Evolutionary conservation across 2,888 invertebrate species (phyloP).

Genomic region (Tortrix viridana): DNA sequence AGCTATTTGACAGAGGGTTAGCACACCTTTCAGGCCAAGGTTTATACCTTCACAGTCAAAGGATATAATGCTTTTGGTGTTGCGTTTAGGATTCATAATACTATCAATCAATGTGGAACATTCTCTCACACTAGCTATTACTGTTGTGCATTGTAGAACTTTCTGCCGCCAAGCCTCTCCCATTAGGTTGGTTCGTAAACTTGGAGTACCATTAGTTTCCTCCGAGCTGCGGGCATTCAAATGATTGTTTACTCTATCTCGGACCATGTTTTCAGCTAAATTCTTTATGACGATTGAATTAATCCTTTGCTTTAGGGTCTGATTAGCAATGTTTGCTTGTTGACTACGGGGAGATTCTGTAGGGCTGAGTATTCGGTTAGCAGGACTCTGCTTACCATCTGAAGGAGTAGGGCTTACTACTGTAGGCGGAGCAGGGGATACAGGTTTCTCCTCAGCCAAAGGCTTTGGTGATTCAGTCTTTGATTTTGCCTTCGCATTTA

Average conservation of each 20-base stretch:
- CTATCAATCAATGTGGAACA: slow-evolving; percentile 90
- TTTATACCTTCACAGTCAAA: slow-evolving; percentile 97
- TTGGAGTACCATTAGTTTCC: slow-evolving; percentile 73
- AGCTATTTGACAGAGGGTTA: slow-evolving; percentile 94
- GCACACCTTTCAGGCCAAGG: slow-evolving; percentile 93
- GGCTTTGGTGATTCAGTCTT: slow-evolving; percentile 82
- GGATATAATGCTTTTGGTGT: slow-evolving; percentile 87
- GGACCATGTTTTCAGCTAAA: slow-evolving; percentile 91
- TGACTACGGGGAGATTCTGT: slow-evolving; percentile 78
- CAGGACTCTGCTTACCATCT: slow-evolving; percentile 73
- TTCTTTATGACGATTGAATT: slow-evolving; percentile 95
- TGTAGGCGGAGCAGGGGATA: slow-evolving; percentile 66
- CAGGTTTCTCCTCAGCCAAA: slow-evolving; percentile 68
- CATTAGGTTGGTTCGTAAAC: slow-evolving; percentile 74
- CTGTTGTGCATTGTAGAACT: slow-evolving; percentile 91
- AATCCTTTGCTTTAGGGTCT: slow-evolving; percentile 93
- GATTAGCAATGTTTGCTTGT: slow-evolving; percentile 85
- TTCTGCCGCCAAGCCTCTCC: slow-evolving; percentile 92
- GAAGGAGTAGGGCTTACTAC: slow-evolving; percentile 76
- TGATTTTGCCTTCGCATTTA: slow-evolving; percentile 77
- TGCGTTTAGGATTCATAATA: slow-evolving; percentile 85
- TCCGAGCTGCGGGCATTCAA: slow-evolving; percentile 73
- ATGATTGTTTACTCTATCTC: slow-evolving; percentile 78
- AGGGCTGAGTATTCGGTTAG: slow-evolving; percentile 80
- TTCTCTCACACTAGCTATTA: slow-evolving; percentile 91